Percentiles rank a stretch among this genome's conserved stretches.
These are phyloP conservation scores for Julus scanicus DNA, from an alignment of 2,888 invertebrate species.

Conservation along the genomic window DNA sequence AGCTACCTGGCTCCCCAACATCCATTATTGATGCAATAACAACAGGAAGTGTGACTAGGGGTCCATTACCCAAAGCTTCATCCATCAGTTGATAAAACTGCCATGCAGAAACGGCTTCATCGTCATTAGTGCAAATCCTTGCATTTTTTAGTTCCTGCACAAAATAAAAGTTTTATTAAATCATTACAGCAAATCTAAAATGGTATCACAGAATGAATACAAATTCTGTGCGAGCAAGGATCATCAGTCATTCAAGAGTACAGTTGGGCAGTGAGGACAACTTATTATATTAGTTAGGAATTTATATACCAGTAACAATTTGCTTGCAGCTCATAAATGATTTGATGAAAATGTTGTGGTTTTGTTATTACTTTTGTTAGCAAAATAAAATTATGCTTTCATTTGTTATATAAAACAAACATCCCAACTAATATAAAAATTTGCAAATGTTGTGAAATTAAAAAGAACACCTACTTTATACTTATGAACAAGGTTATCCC, in stretches of 20 bases:
- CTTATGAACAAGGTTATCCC: conserved; percentile 55
- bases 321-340: no score
- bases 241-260: no score
- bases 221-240: no score
- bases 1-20: neutral
- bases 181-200: neutral
- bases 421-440: no score
- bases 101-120: conserved; percentile 28
- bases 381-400: no score
- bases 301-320: no score
- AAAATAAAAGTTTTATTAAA: conserved; percentile 8
- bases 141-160: conserved; percentile 52
- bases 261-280: no score
- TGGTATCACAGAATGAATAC: no score
- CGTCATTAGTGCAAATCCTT: conserved; percentile 31
- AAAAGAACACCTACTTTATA: conserved; percentile 46
- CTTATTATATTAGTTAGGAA: no score
- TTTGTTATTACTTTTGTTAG: no score
- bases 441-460: neutral
- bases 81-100: conserved; percentile 53
- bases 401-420: no score
- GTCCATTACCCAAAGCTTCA: conserved; percentile 34
- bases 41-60: conserved; percentile 50
- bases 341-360: no score
- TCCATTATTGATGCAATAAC: conserved; percentile 51